phyloP scores from a whole-genome alignment of 2,113 vertebrate genomes.

The Scartelaos histophorus region DNA sequence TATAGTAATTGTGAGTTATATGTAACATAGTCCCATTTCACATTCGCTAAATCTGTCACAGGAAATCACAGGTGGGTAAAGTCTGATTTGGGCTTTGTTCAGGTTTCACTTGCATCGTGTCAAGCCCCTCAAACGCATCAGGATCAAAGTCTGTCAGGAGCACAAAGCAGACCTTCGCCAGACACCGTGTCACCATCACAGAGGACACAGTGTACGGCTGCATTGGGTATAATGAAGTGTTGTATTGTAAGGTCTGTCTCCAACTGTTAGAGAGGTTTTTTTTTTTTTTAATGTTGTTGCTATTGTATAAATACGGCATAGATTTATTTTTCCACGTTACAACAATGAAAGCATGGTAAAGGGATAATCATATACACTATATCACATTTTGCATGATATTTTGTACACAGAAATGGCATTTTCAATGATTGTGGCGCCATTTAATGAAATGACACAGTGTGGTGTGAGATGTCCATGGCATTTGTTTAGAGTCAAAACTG shows the following conservation, averaged over 20 bases:
- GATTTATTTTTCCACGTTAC: neutral
- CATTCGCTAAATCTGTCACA: conserved; percentile 31
- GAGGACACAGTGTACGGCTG: neutral
- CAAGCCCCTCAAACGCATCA: conserved; percentile 54
- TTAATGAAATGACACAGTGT: neutral
- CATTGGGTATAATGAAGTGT: neutral
- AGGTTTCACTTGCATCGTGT: conserved; percentile 47
- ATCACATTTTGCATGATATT: neutral
- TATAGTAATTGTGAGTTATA: too few species aligned
- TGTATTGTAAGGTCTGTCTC: neutral
- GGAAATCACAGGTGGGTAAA: conserved; percentile 45
- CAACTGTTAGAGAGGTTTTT: neutral
- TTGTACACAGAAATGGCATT: neutral
- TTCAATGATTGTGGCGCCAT: neutral
- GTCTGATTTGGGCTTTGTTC: conserved; percentile 62
- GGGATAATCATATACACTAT: neutral
- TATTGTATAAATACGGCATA: neutral
- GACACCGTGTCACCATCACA: neutral
- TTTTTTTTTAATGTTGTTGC: neutral
- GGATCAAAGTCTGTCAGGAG: conserved; percentile 56
- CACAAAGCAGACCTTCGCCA: conserved; percentile 27
- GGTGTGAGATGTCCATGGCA: conserved; percentile 51
- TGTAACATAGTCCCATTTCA: neutral
- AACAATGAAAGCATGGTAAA: neutral
- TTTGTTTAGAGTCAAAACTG: conserved; percentile 73